Conservation (phyloP, 2,888 invertebrate genomes). For the Hypena proboscidalis region DNA sequence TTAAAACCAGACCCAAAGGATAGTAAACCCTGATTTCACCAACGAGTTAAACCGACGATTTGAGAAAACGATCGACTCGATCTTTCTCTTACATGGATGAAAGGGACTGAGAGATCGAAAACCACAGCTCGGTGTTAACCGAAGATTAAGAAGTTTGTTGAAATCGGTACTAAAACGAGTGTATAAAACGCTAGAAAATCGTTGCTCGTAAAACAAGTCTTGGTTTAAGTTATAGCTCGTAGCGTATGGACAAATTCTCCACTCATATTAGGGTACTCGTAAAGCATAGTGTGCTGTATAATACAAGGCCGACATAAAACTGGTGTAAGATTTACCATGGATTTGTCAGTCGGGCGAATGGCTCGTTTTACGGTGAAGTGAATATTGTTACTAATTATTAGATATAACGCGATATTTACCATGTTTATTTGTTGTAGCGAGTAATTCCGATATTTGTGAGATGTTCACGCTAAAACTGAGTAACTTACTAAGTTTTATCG, state of each 20-base stretch:
- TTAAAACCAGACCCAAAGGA: background rate
- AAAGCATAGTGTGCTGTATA: constrained; percentile 58
- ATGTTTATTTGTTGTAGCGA: background rate
- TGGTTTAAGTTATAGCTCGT: constrained; percentile 59
- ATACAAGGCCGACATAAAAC: constrained; percentile 62
- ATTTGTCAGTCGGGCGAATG: constrained; percentile 26
- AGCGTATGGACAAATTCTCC: constrained; percentile 67
- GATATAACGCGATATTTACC: background rate
- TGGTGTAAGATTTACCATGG: constrained; percentile 31
- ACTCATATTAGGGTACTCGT: constrained; percentile 62
- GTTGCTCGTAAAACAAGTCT: constrained; percentile 61
- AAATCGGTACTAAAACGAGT: constrained; percentile 27
- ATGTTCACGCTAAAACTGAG: too few relatives aligned
- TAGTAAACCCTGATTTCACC: too few relatives aligned
- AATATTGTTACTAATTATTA: constrained; percentile 1
- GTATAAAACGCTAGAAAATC: constrained; percentile 46
- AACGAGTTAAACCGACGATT: too few relatives aligned
- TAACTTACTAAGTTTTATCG: too few relatives aligned
- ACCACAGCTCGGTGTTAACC: too few relatives aligned
- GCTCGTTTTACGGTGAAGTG: constrained; percentile 4
- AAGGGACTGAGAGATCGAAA: too few relatives aligned
- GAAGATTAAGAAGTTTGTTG: too few relatives aligned
- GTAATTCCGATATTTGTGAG: too few relatives aligned
- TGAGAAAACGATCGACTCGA: too few relatives aligned
- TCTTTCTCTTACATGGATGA: too few relatives aligned